Conservation (phyloP, 2,113 vertebrate genomes). For the Perccottus glenii region DNA sequence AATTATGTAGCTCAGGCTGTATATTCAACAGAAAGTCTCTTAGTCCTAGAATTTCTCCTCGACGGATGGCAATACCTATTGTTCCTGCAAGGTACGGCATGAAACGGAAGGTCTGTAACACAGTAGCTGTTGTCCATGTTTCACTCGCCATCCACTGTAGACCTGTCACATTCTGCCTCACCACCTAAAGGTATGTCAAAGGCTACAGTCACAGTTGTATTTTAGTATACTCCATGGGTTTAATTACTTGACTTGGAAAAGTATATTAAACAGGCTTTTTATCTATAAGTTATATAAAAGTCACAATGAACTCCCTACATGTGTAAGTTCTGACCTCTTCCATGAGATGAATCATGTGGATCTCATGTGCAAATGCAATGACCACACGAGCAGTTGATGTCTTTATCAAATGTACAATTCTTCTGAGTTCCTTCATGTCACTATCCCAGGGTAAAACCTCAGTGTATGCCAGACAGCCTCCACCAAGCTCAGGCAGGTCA, state of each 20-base stretch:
- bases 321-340: constrained; percentile 36
- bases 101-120: constrained; percentile 50
- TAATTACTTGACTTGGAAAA: too few species aligned
- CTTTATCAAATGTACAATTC: constrained; percentile 39
- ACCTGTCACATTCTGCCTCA: constrained; percentile 62
- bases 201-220: background rate
- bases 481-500: constrained; percentile 26
- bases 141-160: constrained; percentile 78
- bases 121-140: constrained; percentile 68
- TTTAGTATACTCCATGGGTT: too few species aligned
- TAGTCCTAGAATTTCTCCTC: constrained; percentile 71
- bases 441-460: constrained; percentile 51
- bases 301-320: too few species aligned
- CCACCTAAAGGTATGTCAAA: constrained; percentile 38
- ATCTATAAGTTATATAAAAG: too few species aligned
- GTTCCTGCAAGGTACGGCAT: constrained; percentile 71
- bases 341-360: constrained; percentile 43
- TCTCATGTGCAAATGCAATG: constrained; percentile 54
- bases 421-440: constrained; percentile 21
- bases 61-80: constrained; percentile 73
- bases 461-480: constrained; percentile 50
- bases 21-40: constrained; percentile 60
- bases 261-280: too few species aligned
- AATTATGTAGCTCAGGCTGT: constrained; percentile 35
- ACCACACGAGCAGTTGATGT: constrained; percentile 50